Base-by-base conservation (phyloP, 1,140 invertebrate genomes). In the Hestina assimilis region DNA sequence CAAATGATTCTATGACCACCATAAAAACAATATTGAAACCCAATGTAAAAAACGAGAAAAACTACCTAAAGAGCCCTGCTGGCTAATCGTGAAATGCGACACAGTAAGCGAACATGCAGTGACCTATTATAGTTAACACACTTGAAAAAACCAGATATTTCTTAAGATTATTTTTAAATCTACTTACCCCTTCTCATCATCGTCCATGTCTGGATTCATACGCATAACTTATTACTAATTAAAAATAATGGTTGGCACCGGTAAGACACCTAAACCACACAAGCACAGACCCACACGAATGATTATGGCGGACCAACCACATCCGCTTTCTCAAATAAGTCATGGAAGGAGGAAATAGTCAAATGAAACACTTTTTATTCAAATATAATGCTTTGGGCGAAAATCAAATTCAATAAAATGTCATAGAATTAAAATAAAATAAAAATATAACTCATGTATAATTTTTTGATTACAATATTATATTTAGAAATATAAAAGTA, bases 191-290 rank as follows among this genome's bases (percentile, higher is more conserved):
- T 90, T 90, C 84, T 90, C 88, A 62, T 90, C 89, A 85, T 90
- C 89, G 80, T 89, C 89, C 89, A 90, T 90, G 77, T 90, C 89
- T 87, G 87, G 87, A 85, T 87, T 90, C 89, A 90, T 90, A 87
- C 89, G 89, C 89, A 90, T 90, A 87, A 89, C 87, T 89, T 89
- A 89, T 75, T 88, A 85, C 84, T 88, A 87, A 86, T 87, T 87
- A 89, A 87, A 89, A 88, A 82, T 88, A 89, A 88, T 85, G 82
- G 81, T 89, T 87, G 85, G 87, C 83, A 88, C 87, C 87, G 87
- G 87, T 83, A 89, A 85, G 79, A 87, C 79, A 85, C 82, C 88
- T 73, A 83, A 88, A 89, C 84, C 88, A 83, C 86, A 89, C 83
- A 89, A 88, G 86, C 85, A 88, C 83, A 88, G 80, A 88, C 87